Evolutionary conservation across 1,140 invertebrate species (phyloP), one percentile per base, ranked within the genome.

Genomic region (Odontomachus brunneus): DNA sequence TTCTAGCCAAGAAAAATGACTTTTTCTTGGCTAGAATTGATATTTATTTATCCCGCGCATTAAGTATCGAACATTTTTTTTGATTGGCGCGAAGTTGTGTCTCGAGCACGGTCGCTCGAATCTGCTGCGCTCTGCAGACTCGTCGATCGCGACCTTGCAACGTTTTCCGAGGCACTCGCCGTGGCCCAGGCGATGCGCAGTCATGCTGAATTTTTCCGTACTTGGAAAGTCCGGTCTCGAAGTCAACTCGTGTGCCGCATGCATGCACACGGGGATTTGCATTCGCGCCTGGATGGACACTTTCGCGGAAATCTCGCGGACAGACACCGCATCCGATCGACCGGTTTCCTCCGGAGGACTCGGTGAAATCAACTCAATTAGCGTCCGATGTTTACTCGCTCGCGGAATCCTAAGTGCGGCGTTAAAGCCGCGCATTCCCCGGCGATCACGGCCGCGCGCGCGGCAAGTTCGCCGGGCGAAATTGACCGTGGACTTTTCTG

Each of bases 401-500:
- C 53, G 29, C 26, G 17, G 59, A 71, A 67, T 65, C 29, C 53
- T 29, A 26, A 72, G 69, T 19, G 74, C 82, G 53, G 51, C 53
- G 65, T 73, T 82, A 72, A 57, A 24, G 51, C 15, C 51, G 38
- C 55, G 24, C 19, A 24, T 69, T 44, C 17, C 33, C 12, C 66
- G 49, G 38, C 66, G 15, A 44, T 44, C 59, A 60, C 38, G 71
- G 22, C 22, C 29, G 38, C 57, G 9, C 71, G 38, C 38, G 38
- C 38, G 38, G 9, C 38, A 11, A 66, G 76, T 87, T 49, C 83
- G 74, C 62, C 73, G 84, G 84, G 75, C 57, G 83, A 90, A 87
- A 90, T 89, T 91, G 82, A 83, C 90, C 74, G 72, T 90, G 83
- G 84, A 90, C 87, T 89, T 89, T 90, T 87, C 88, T 87, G 90